Base-by-base conservation (phyloP, 2,797 vertebrate species). In the Spizella passerina region DNA sequence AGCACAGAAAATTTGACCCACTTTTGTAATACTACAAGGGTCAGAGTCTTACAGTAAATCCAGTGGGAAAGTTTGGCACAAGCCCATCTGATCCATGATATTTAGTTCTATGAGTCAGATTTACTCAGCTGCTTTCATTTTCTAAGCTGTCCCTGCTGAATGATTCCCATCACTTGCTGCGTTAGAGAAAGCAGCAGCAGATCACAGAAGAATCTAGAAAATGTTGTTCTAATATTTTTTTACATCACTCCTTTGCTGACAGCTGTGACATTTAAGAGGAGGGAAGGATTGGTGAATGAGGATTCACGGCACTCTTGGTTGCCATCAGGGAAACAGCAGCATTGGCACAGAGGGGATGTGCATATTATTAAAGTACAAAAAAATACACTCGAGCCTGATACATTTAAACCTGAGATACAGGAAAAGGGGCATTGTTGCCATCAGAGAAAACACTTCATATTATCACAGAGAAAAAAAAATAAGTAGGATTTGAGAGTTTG, bases 11-110 rank as follows among this genome's bases (percentile, higher is more conserved):
- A 90, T 90, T 55, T 97, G 95, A 96, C 96, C 94, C 96, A 96
- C 72, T 97, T 97, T 66, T 97, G 95, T 97, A 96, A 96, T 92
- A 93, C 90, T 36, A 8, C 6, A 12, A 72, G 95, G 96, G 95
- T 96, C 97, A 97, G 79, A 95, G 95, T 93, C 94, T 96, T 96
- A 96, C 93, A 96, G 86, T 96, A 96, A 97, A 96, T 96, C 93
- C 90, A 84, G 52, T 49, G 95, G 93, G 93, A 82, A 93, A 92
- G 87, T 93, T 92, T 96, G 96, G 96, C 93, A 95, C 72, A 69
- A 90, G 69, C 86, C 95, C 94, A 96, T 95, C 90, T 94, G 90
- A 96, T 95, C 95, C 93, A 94, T 78, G 92, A 86, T 96, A 96
- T 96, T 97, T 97, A 93, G 93, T 95, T 96, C 95, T 88, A 17